Conservation (phyloP, 2,888 invertebrate genomes). For the Scaptomyza reducta region DNA sequence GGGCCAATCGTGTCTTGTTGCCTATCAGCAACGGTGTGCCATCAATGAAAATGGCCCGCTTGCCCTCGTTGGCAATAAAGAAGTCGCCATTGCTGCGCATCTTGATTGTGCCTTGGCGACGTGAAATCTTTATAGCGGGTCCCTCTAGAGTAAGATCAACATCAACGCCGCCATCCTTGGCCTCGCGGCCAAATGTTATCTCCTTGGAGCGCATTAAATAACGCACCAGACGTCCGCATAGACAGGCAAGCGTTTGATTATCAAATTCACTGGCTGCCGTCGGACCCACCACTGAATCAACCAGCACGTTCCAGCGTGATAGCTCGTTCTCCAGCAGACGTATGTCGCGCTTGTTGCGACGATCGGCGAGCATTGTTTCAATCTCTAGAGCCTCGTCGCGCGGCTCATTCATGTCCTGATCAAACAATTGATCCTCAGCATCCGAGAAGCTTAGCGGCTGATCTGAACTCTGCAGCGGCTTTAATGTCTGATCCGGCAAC, state of each 20-base stretch:
- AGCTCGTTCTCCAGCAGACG: conserved; percentile 94
- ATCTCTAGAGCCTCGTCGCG: conserved; percentile 92
- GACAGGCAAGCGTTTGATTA: conserved; percentile 95
- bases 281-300: conserved; percentile 94
- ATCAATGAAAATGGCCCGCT: conserved; percentile 96
- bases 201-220: conserved; percentile 97
- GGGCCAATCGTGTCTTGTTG: conserved; percentile 94
- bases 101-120: conserved; percentile 95
- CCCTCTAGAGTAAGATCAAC: conserved; percentile 97
- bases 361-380: conserved; percentile 90
- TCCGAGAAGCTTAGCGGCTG: conserved; percentile 92
- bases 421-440: conserved; percentile 94
- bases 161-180: conserved; percentile 95
- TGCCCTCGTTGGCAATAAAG: conserved; percentile 97
- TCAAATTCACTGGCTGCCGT: conserved; percentile 93
- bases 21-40: conserved; percentile 95
- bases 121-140: conserved; percentile 96
- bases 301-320: conserved; percentile 95
- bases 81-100: conserved; percentile 97
- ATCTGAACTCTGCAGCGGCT: conserved; percentile 86
- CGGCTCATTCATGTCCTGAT: conserved; percentile 91
- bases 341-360: conserved; percentile 93
- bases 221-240: conserved; percentile 95
- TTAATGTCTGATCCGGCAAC: conserved; percentile 94
- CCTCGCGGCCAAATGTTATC: conserved; percentile 96